These are phyloP conservation scores for Plebejus melissa DNA, from an alignment of 2,888 invertebrate genomes.

Conservation along the genomic window DNA sequence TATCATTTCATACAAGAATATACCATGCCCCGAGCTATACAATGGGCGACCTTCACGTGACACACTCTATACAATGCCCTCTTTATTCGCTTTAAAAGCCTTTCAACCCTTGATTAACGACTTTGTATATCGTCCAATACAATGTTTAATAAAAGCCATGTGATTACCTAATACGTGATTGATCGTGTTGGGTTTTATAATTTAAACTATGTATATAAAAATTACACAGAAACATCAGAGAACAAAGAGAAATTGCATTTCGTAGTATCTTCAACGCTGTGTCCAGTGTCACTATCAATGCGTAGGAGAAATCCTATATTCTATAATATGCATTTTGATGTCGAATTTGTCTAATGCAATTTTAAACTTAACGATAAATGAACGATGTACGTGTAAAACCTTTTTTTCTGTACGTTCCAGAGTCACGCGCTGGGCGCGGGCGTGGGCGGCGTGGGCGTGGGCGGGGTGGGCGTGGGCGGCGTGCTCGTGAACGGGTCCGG, in stretches of 20 bases:
- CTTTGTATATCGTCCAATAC: not conserved
- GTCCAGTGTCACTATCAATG: not conserved
- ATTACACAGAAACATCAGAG: not conserved
- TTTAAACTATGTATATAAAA: not conserved
- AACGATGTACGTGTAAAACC: not conserved
- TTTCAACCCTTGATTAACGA: not conserved
- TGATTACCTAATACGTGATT: not conserved
- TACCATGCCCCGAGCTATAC: not conserved
- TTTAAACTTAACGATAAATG: too few species aligned
- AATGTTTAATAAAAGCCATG: not conserved
- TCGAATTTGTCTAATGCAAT: too few species aligned
- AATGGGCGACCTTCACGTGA: not conserved
- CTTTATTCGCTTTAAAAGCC: not conserved
- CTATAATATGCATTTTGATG: not conserved
- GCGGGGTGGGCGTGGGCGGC: constrained; percentile 57
- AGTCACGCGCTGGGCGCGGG: constrained; percentile 67
- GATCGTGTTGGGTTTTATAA: too few species aligned
- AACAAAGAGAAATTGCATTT: not conserved
- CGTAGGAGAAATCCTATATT: too few species aligned
- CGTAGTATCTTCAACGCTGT: not conserved
- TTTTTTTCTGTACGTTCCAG: constrained; percentile 42
- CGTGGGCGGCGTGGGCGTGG: constrained; percentile 74
- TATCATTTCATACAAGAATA: not conserved
- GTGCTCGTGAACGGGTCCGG: constrained; percentile 84
- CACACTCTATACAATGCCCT: not conserved